Evolutionary conservation across 2,113 vertebrate genomes (phyloP).

Genomic region (Elachura formosa): DNA sequence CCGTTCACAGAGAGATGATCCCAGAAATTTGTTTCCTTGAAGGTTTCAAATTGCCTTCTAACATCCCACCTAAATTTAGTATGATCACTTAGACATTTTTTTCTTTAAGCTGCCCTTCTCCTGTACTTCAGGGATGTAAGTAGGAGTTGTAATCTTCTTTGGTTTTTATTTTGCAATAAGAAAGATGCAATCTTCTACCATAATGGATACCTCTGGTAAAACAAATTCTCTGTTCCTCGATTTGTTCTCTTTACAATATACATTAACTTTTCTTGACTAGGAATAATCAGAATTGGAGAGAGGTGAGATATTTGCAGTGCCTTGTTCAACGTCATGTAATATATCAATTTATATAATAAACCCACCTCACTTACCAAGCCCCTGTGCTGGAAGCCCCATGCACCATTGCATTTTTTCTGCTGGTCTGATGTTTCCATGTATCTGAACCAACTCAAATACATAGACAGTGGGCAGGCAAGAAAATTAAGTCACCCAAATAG

Average conservation of each 20-base stretch:
- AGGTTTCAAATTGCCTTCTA: background rate
- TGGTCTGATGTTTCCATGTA: background rate
- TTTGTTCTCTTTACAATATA: background rate
- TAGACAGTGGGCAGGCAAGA: background rate
- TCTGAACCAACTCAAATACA: background rate
- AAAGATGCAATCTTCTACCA: background rate
- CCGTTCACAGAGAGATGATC: background rate
- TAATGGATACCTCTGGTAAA: background rate
- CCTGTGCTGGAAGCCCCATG: background rate
- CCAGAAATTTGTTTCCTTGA: background rate
- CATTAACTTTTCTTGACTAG: background rate
- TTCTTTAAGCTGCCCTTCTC: background rate
- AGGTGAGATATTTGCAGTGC: background rate
- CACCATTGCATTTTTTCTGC: background rate
- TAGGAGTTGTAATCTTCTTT: background rate
- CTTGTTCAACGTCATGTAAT: background rate
- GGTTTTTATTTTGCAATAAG: background rate
- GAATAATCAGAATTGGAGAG: background rate
- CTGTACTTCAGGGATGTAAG: background rate
- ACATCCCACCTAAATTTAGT: background rate
- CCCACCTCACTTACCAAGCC: background rate
- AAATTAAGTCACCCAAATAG: background rate
- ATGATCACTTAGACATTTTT: background rate
- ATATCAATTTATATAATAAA: background rate
- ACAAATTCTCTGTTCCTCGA: background rate